phyloP scores from a whole-genome alignment of 2,888 invertebrate species.

The Coronaproctus castanopsis region DNA sequence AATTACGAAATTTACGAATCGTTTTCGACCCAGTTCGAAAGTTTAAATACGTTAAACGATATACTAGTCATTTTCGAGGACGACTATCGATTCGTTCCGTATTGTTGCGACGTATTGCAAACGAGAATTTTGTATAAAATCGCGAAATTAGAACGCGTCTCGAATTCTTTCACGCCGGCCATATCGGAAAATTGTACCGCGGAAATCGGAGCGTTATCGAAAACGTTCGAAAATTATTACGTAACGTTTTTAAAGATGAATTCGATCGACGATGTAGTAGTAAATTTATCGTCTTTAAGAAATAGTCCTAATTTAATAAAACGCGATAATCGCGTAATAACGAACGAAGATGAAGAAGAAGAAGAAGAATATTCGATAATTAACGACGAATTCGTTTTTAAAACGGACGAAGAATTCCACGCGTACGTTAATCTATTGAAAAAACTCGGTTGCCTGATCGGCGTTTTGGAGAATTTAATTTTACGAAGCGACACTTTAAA shows the following conservation, averaged over 20 bases:
- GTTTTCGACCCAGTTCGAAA: conserved; percentile 38
- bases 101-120: conserved; percentile 39
- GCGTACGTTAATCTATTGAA: background rate
- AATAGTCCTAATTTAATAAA: background rate
- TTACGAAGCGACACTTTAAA: background rate
- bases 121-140: conserved; percentile 23
- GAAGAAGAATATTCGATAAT: too few relatives aligned
- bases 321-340: background rate
- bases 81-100: conserved; percentile 33
- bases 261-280: background rate
- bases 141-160: conserved; percentile 10
- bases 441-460: background rate
- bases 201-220: conserved; percentile 5
- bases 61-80: conserved; percentile 34
- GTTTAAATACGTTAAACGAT: conserved; percentile 35
- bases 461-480: background rate
- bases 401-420: background rate
- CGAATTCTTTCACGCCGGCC: conserved; percentile 7
- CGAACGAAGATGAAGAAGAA: background rate
- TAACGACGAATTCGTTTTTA: background rate
- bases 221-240: conserved; percentile 8
- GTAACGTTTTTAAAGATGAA: background rate
- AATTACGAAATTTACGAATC: conserved; percentile 34
- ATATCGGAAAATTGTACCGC: conserved; percentile 4
- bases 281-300: too few relatives aligned